phyloP scores from a whole-genome alignment of 2,113 vertebrate genomes.

The Anas platyrhynchos region DNA sequence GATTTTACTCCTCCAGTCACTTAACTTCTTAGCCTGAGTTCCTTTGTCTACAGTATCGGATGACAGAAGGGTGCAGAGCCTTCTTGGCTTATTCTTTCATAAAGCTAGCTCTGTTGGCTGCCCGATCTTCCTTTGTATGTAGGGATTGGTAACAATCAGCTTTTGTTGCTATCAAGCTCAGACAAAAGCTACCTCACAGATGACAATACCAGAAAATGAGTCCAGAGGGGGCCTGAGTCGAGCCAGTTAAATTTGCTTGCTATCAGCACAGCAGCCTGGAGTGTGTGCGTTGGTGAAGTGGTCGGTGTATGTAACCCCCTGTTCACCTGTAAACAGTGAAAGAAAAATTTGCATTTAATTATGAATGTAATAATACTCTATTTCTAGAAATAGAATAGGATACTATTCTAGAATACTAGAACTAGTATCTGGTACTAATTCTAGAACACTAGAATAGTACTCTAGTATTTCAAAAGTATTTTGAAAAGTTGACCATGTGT shows the following conservation, averaged over 20 bases:
- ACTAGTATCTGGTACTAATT: too few species aligned
- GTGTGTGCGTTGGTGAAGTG: not conserved
- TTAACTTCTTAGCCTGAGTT: not conserved
- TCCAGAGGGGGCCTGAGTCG: not conserved
- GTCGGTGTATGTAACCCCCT: rapidly evolving
- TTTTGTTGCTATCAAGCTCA: not conserved
- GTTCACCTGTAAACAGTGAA: not conserved
- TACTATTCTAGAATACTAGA: too few species aligned
- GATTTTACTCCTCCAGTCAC: not conserved
- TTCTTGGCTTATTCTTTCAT: not conserved
- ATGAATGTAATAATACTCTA: not conserved
- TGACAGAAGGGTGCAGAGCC: not conserved
- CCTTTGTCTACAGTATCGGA: not conserved
- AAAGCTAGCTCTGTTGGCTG: not conserved
- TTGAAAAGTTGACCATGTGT: not conserved
- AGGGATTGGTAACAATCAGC: not conserved
- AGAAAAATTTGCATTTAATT: not conserved
- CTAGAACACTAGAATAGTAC: too few species aligned
- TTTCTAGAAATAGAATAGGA: too few species aligned
- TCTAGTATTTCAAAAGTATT: not conserved
- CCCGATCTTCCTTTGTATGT: not conserved
- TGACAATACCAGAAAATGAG: not conserved
- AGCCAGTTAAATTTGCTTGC: not conserved
- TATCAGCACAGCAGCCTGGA: not conserved
- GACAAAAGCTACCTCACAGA: not conserved